Base-by-base conservation (phyloP, 2,888 invertebrate species). In the Luperina testacea region DNA sequence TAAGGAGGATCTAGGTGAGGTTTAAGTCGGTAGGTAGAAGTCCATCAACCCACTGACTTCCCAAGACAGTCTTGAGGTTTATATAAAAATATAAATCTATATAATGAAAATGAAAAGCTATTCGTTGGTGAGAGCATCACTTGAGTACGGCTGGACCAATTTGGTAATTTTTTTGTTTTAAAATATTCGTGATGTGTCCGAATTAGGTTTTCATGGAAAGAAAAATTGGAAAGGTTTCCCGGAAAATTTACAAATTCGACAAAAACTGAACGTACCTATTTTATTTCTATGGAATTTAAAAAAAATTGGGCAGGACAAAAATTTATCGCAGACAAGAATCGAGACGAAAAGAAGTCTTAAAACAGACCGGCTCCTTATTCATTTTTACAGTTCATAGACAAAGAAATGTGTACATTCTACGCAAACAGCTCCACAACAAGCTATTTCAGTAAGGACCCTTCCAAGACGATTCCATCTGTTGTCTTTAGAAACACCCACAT, bases 401-500 rank as follows among this genome's bases (percentile, higher is more conserved):
- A 81, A 72, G 45, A 24, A 24, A 61, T 61, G n/a, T 38, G 13
- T 32, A 61, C n/a, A 38, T 17, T 81, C 38, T 20, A n/a, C 9
- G 20, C 20, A 38, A 72, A 63, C 64, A n/a, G 24, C 38, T 65
- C 45, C 11, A 32, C 72, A 59, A 48, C 53, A 77, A 42, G n/a
- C 42, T 42, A 83, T 79, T 77, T 65, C 9, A 65, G 27, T 48
- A 38, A 61, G 32, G 27, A 57, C 24, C 75, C 38, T 38, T 75
- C 24, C 17, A 27, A 64, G 45, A 73, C 81, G 38, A 77, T 48
- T 77, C 83, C 64, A 76, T 51, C n/a, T 51, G 78, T 59, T 78
- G 45, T 51, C 38, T 78, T 38, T 15, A 59, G 45, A 45, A 0
- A 78, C 78, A 53, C 79, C 78, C 79, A 80, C 51, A n/a, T 51